Conservation (phyloP, 2,888 invertebrate genomes). For the Microdon myrmicae region DNA sequence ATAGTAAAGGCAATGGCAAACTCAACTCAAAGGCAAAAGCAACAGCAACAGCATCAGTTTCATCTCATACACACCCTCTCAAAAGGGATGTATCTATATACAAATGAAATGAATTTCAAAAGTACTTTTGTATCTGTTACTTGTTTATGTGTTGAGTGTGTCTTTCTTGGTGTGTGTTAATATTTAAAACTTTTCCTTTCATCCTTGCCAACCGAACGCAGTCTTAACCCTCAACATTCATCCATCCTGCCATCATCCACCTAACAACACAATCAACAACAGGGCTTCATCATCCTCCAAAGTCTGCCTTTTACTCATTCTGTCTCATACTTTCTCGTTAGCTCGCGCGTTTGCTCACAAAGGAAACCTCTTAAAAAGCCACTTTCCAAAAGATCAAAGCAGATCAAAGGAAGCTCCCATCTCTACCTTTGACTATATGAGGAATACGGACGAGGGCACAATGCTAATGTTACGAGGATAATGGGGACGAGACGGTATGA, state of each 20-base stretch:
- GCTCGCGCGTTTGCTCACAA: slow-evolving; percentile 48
- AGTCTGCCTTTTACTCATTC: neutral
- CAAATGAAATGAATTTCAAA: too few species aligned
- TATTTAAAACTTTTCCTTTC: slow-evolving; percentile 53
- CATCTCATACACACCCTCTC: slow-evolving; percentile 32
- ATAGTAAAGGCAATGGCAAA: too few species aligned
- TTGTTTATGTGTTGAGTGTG: slow-evolving; percentile 1
- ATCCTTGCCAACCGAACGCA: slow-evolving; percentile 51
- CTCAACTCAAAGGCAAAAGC: too few species aligned
- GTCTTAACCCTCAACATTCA: slow-evolving; percentile 42
- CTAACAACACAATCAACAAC: slow-evolving; percentile 23
- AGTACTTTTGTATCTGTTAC: slow-evolving; percentile 28
- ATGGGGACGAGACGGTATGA: neutral
- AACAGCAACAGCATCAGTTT: slow-evolving; percentile 37
- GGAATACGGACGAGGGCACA: slow-evolving; percentile 18
- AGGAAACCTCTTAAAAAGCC: slow-evolving; percentile 53
- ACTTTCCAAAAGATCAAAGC: slow-evolving; percentile 52
- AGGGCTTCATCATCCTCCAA: slow-evolving; percentile 12
- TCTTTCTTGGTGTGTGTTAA: slow-evolving; percentile 45
- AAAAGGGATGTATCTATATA: too few species aligned
- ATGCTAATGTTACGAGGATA: slow-evolving; percentile 27
- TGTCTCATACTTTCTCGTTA: slow-evolving; percentile 5
- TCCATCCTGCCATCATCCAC: slow-evolving; percentile 22
- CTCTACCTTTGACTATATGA: slow-evolving; percentile 42
- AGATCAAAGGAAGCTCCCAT: slow-evolving; percentile 53